phyloP scores from a whole-genome alignment of 2,113 vertebrate species.

The Promerops cafer region DNA sequence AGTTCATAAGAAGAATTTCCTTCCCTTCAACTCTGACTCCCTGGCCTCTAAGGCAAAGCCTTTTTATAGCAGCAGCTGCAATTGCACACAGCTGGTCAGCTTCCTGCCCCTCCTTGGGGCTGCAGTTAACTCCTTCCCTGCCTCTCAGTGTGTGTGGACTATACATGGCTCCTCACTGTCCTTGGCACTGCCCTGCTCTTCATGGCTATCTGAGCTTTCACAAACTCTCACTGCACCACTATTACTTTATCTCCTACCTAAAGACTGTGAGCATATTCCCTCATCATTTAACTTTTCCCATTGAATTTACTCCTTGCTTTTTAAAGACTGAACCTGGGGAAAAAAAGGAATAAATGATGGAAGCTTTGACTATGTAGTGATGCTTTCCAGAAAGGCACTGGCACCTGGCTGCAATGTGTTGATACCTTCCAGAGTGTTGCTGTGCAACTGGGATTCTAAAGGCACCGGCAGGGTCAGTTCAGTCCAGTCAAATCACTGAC shows the following conservation, averaged over 20 bases:
- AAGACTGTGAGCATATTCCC: neutral
- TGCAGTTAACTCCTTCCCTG: conserved; percentile 21
- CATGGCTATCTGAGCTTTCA: neutral
- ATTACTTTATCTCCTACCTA: neutral
- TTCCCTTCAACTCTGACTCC: conserved; percentile 22
- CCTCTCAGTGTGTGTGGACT: fast-evolving
- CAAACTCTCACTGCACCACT: neutral
- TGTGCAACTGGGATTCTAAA: neutral
- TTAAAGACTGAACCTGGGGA: neutral
- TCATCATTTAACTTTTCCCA: neutral
- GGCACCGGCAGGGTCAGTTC: neutral
- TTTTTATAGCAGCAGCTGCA: conserved; percentile 64
- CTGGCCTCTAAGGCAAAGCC: conserved; percentile 12
- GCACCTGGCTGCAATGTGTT: conserved; percentile 21
- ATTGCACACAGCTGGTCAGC: conserved; percentile 44
- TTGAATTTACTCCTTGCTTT: neutral
- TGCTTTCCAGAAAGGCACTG: neutral
- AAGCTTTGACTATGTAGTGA: neutral
- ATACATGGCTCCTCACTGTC: neutral
- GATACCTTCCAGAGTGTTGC: neutral
- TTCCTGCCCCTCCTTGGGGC: conserved; percentile 44
- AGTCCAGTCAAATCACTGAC: neutral
- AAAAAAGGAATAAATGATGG: neutral
- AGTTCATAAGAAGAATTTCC: conserved; percentile 44
- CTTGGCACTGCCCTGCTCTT: neutral